phyloP scores from a whole-genome alignment of 2,113 vertebrate genomes.

The Alectura lathami region DNA sequence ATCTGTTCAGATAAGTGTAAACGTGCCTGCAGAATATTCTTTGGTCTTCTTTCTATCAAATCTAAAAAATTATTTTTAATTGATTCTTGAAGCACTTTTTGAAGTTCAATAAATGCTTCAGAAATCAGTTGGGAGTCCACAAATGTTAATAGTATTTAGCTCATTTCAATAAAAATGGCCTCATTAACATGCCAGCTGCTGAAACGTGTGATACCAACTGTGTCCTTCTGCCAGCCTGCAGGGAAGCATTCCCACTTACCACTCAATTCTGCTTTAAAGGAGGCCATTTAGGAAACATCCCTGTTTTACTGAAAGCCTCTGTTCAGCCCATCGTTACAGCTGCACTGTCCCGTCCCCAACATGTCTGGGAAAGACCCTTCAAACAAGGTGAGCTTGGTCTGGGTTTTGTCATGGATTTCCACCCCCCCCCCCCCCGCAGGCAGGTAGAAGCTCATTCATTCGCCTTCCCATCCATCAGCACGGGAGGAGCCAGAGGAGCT shows the following conservation, averaged over 20 bases:
- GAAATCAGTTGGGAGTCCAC: constrained; percentile 71
- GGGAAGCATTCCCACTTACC: constrained; percentile 54
- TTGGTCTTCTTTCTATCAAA: constrained; percentile 39
- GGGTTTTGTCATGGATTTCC: neutral
- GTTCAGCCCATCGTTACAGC: neutral
- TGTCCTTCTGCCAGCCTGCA: constrained; percentile 63
- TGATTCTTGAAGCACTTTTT: constrained; percentile 69
- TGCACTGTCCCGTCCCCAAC: neutral
- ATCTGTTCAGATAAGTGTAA: constrained; percentile 33
- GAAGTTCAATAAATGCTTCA: constrained; percentile 73
- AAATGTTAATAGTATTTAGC: constrained; percentile 68
- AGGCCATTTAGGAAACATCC: constrained; percentile 52
- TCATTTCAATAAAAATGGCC: constrained; percentile 75
- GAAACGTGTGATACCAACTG: constrained; percentile 65
- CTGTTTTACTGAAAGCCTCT: neutral
- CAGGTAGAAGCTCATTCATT: neutral
- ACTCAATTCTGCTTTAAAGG: constrained; percentile 61
- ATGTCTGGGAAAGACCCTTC: neutral
- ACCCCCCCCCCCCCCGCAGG: neutral
- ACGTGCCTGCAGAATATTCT: neutral
- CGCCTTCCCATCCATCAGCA: neutral
- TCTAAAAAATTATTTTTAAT: constrained; percentile 69
- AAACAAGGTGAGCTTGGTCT: neutral
- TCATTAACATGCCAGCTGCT: constrained; percentile 77
- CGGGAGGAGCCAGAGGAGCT: neutral